Conservation (phyloP, 1,140 invertebrate species). For the Papilio aristodemus region DNA sequence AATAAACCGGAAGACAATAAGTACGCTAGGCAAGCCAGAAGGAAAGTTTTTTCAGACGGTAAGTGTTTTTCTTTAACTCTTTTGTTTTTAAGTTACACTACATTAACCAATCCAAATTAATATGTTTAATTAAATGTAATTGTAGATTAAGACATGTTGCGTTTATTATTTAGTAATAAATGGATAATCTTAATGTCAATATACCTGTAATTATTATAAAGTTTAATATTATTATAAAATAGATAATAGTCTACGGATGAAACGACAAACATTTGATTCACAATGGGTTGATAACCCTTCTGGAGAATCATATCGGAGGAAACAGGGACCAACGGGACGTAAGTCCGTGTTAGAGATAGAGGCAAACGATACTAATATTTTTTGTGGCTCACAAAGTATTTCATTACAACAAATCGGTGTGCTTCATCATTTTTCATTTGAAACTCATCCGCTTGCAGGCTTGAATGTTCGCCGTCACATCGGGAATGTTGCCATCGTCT, state of each 20-base stretch:
- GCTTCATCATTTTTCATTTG: slow-evolving; percentile 63
- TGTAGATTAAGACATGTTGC: neutral
- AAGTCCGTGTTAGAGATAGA: slow-evolving; percentile 70
- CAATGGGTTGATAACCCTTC: slow-evolving; percentile 65
- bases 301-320: slow-evolving; percentile 78
- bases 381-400: slow-evolving; percentile 36
- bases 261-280: slow-evolving; percentile 69
- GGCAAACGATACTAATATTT: slow-evolving; percentile 41
- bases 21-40: slow-evolving; percentile 74
- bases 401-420: slow-evolving; percentile 66
- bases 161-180: neutral
- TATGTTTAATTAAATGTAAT: neutral
- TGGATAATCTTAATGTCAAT: neutral
- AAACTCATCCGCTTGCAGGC: slow-evolving; percentile 70
- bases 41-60: slow-evolving; percentile 88
- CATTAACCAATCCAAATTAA: slow-evolving; percentile 12
- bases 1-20: slow-evolving; percentile 81
- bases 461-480: slow-evolving; percentile 66
- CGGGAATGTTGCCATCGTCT: slow-evolving; percentile 72
- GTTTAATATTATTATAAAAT: slow-evolving; percentile 49
- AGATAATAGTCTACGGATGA: slow-evolving; percentile 68
- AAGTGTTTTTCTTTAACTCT: slow-evolving; percentile 61
- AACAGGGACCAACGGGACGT: slow-evolving; percentile 77
- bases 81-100: slow-evolving; percentile 19
- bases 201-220: slow-evolving; percentile 45